A percentile compares a stretch with the other conserved stretches of the same genome.
phyloP scores from a whole-genome alignment of 2,888 invertebrate genomes.

The Pseudococcus longispinus region DNA sequence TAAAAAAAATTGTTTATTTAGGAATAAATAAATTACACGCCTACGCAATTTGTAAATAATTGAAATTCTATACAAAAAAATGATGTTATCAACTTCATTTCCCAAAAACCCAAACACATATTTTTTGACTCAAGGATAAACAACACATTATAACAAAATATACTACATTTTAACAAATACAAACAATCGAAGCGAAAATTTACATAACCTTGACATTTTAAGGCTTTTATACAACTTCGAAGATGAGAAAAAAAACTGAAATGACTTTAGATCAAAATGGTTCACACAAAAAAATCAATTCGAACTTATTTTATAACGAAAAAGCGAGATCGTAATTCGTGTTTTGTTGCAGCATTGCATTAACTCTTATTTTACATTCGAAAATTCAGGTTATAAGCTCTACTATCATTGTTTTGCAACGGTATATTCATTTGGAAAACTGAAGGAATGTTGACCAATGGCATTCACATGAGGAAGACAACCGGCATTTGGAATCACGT shows the following conservation, averaged over 20 bases:
- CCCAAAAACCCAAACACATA: background rate
- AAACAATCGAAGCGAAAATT: background rate
- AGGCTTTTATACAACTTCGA: background rate
- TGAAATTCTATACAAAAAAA: background rate
- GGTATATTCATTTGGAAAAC: conserved; percentile 90
- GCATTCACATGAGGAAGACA: conserved; percentile 87
- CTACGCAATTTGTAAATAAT: background rate
- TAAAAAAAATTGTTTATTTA: conserved; percentile 9
- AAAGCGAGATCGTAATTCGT: background rate
- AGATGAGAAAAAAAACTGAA: background rate
- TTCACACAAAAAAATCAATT: background rate
- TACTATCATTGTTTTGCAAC: conserved; percentile 57
- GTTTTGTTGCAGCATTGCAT: background rate
- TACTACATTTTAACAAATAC: background rate
- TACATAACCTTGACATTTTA: background rate
- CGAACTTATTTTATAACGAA: background rate
- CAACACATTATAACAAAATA: background rate
- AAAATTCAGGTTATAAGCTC: background rate
- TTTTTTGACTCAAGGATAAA: background rate
- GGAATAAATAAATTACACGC: background rate
- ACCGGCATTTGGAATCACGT: conserved; percentile 98
- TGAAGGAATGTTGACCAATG: conserved; percentile 82
- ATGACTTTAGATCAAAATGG: background rate
- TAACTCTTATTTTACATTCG: background rate
- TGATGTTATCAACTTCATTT: background rate